Percentiles rank a stretch among this genome's conserved stretches.
These are phyloP conservation scores for Notothenia rossii DNA, from an alignment of 2,113 vertebrate species.

Conservation along the genomic window DNA sequence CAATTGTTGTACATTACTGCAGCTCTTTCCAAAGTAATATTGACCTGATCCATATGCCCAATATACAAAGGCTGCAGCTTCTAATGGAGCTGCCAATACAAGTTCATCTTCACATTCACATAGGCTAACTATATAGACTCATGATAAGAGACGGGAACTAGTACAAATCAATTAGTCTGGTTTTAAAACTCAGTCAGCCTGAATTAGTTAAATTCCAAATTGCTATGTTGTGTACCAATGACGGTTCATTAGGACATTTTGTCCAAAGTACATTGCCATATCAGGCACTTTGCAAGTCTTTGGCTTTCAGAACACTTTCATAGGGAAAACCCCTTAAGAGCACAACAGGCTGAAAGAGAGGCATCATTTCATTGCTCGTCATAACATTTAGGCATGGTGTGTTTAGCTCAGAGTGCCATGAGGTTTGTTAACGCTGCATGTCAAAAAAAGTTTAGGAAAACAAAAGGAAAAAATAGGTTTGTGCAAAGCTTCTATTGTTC, in stretches of 20 bases:
- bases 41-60: conserved; percentile 19
- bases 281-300: conserved; percentile 82
- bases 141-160: not conserved
- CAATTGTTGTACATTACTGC: conserved; percentile 17
- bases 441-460: conserved; percentile 12
- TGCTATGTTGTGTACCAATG: conserved; percentile 14
- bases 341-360: conserved; percentile 72
- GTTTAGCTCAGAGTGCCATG: conserved; percentile 26
- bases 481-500: conserved; percentile 59
- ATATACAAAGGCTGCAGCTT: conserved; percentile 20
- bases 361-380: conserved; percentile 55
- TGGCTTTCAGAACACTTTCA: conserved; percentile 74
- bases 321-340: conserved; percentile 71
- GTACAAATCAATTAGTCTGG: not conserved
- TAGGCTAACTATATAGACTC: conserved; percentile 5
- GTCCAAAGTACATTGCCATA: conserved; percentile 68
- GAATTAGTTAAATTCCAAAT: not conserved
- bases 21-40: conserved; percentile 5
- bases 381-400: conserved; percentile 35
- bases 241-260: conserved; percentile 13
- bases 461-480: conserved; percentile 12
- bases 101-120: conserved; percentile 44
- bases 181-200: conserved; percentile 24
- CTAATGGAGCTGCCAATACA: conserved; percentile 19
- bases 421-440: conserved; percentile 33